phyloP scores from a whole-genome alignment of 2,113 vertebrate genomes.

The Hirundichthys speculiger region DNA sequence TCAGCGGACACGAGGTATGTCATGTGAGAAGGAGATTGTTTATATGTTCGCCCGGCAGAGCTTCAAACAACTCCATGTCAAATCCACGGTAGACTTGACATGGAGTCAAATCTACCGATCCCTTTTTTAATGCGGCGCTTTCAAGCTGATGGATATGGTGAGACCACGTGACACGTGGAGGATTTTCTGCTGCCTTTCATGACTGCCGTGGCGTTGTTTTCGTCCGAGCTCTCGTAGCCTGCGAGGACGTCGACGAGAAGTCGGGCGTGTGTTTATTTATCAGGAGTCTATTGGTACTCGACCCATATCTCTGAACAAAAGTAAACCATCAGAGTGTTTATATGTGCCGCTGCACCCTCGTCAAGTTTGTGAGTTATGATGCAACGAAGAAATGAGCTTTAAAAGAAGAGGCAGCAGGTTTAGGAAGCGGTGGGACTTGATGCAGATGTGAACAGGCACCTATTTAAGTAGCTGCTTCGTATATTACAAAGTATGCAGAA shows the following conservation, averaged over 20 bases:
- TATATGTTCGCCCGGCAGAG: constrained; percentile 54
- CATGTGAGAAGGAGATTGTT: constrained; percentile 62
- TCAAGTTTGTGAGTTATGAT: constrained; percentile 47
- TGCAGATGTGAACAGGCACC: constrained; percentile 23
- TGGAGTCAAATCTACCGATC: constrained; percentile 50
- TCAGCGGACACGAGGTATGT: constrained; percentile 33
- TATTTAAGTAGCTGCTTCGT: constrained; percentile 42
- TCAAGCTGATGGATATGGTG: constrained; percentile 54
- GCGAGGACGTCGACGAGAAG: constrained; percentile 56
- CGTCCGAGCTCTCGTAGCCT: constrained; percentile 55
- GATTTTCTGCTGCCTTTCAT: constrained; percentile 69
- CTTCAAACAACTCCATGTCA: constrained; percentile 62
- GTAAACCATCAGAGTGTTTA: constrained; percentile 60
- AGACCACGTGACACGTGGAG: constrained; percentile 56
- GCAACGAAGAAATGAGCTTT: constrained; percentile 26
- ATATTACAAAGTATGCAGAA: constrained; percentile 24
- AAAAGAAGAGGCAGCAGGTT: constrained; percentile 35
- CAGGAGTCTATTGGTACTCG: constrained; percentile 68
- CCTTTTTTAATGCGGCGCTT: constrained; percentile 41
- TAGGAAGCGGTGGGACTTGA: constrained; percentile 28
- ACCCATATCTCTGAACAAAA: constrained; percentile 69
- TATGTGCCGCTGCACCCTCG: constrained; percentile 54
- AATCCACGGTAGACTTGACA: constrained; percentile 52
- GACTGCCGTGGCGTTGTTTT: constrained; percentile 65
- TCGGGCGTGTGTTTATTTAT: constrained; percentile 75